These are phyloP conservation scores for Platysteira castanea DNA, from an alignment of 2,113 vertebrate genomes.

Conservation along the genomic window DNA sequence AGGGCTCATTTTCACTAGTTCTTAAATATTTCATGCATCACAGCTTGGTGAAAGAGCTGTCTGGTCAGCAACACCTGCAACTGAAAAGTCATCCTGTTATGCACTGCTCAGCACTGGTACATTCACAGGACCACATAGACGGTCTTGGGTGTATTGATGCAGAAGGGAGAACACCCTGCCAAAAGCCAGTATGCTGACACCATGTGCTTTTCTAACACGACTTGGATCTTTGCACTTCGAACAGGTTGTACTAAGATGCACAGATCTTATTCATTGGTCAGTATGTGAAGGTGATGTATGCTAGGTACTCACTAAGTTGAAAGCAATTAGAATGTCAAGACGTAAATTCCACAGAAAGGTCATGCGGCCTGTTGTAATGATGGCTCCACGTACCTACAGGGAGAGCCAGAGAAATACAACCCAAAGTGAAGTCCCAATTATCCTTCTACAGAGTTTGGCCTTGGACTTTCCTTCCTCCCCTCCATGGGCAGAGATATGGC, in stretches of 20 bases:
- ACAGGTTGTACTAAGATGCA: not conserved
- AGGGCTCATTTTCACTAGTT: not conserved
- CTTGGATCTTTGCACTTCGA: not conserved
- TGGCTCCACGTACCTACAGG: accelerated
- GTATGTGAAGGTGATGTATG: not conserved
- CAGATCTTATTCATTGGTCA: not conserved
- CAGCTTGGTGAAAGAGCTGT: not conserved
- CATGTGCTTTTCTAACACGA: not conserved
- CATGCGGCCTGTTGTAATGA: not conserved
- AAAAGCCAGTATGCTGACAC: not conserved
- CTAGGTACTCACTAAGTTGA: not conserved
- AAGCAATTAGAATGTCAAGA: not conserved
- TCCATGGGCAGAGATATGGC: not conserved
- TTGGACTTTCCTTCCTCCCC: not conserved
- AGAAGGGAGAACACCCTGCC: not conserved
- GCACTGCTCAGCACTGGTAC: not conserved
- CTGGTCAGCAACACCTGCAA: not conserved
- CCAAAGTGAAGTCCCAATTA: not conserved
- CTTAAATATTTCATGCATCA: not conserved
- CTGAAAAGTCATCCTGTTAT: not conserved
- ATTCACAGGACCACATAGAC: not conserved
- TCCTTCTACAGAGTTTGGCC: not conserved
- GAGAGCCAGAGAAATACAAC: not conserved
- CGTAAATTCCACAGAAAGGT: not conserved
- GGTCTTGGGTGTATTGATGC: not conserved